Evolutionary conservation across 2,113 vertebrate species (phyloP).

Genomic region (Hassar affinis): DNA sequence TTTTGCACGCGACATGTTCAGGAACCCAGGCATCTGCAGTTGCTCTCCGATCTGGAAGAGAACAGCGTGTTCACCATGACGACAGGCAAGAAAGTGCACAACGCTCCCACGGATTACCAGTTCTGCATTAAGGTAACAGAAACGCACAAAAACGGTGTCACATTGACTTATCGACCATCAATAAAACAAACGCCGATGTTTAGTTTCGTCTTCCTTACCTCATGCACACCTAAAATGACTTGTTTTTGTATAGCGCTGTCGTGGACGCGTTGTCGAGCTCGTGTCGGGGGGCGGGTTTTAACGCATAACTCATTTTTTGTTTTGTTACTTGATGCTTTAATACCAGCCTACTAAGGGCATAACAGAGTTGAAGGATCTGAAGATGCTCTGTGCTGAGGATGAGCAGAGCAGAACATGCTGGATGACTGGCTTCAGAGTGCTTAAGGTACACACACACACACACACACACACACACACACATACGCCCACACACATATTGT

Average conservation of each 20-base stretch:
- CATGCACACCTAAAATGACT: not conserved
- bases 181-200: too few species aligned
- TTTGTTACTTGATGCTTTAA: conserved; percentile 47
- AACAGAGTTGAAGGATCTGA: conserved; percentile 85
- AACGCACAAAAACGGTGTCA: not conserved
- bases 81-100: conserved; percentile 86
- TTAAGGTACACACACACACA: conserved; percentile 80
- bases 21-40: conserved; percentile 95
- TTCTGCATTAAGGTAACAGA: conserved; percentile 92
- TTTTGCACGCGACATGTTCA: conserved; percentile 56
- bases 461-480: not conserved
- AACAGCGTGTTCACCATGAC: conserved; percentile 87
- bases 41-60: conserved; percentile 91
- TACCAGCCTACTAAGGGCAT: conserved; percentile 85
- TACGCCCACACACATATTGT: too few species aligned
- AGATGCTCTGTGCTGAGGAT: conserved; percentile 91
- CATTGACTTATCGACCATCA: too few species aligned
- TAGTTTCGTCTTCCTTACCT: too few species aligned
- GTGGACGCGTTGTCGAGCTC: not conserved
- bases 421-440: conserved; percentile 93
- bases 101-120: conserved; percentile 86
- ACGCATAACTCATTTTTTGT: conserved; percentile 4
- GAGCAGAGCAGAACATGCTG: conserved; percentile 90
- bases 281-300: too few species aligned
- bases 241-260: not conserved